A percentile compares a stretch with the other conserved stretches of the same genome.
These are phyloP conservation scores for Capromys pilorides DNA, from an alignment of 2,797 vertebrate genomes.

Conservation along the genomic window DNA sequence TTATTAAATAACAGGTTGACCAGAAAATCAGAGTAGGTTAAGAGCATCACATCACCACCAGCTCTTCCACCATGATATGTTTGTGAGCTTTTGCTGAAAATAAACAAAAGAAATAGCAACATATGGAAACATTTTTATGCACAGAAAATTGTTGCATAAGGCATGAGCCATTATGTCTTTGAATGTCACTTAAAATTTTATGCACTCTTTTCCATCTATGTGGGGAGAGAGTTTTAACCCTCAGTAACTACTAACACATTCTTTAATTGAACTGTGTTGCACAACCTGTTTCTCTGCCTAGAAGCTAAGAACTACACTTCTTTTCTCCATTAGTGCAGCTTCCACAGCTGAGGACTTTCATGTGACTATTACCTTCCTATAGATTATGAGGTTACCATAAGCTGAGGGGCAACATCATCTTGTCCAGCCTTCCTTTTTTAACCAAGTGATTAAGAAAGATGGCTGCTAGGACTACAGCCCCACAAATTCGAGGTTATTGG, in stretches of 20 bases:
- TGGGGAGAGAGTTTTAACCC: not conserved
- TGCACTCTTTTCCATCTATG: not conserved
- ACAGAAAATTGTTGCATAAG: constrained; percentile 3
- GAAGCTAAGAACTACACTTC: constrained; percentile 1
- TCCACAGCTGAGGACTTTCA: not conserved
- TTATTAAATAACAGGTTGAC: not conserved
- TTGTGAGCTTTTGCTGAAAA: not conserved
- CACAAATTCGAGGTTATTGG: not conserved
- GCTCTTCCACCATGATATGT: not conserved
- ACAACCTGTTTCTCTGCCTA: not conserved
- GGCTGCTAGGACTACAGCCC: not conserved
- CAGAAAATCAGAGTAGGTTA: constrained; percentile 17
- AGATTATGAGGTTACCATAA: not conserved
- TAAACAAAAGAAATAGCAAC: constrained; percentile 16
- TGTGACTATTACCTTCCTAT: not conserved
- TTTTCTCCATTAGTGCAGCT: not conserved
- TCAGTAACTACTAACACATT: not conserved
- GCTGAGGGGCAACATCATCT: not conserved
- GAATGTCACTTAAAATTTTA: not conserved
- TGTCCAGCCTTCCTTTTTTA: constrained; percentile 6
- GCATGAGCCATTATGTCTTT: not conserved
- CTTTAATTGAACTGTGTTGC: not conserved
- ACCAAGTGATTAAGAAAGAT: constrained; percentile 28
- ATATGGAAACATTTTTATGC: not conserved
- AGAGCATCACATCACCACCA: not conserved